phyloP scores from a whole-genome alignment of 1,140 invertebrate genomes.

The Bradynema listronoti region DNA sequence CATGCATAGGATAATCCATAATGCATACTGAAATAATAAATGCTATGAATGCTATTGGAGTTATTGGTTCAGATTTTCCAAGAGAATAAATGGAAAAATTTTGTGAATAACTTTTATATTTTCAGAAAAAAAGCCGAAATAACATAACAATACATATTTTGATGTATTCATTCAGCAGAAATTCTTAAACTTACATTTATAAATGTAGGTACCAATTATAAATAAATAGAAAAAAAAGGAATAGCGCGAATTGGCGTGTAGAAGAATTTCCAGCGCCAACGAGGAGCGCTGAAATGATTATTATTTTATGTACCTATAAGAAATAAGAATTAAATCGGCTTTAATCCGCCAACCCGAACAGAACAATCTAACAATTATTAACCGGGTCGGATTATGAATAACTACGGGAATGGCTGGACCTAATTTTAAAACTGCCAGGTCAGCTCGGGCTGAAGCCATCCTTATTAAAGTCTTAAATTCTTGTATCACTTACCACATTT shows the following conservation, averaged over 20 bases:
- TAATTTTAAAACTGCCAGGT: not conserved
- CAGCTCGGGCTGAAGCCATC: not conserved
- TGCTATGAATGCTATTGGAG: no score
- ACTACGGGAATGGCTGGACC: not conserved
- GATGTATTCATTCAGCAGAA: not conserved
- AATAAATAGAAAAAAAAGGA: conserved; percentile 19
- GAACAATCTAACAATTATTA: not conserved
- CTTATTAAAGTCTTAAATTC: not conserved
- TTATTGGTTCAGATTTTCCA: no score
- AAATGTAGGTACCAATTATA: conserved; percentile 26
- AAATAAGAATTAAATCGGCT: not conserved
- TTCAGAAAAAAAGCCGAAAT: no score
- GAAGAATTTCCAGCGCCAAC: conserved; percentile 28
- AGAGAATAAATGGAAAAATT: no score
- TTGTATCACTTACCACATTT: no score
- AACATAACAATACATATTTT: no score
- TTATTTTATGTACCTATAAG: not conserved
- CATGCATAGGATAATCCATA: conserved; percentile 16
- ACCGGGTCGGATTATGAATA: not conserved
- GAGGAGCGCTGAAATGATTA: conserved; percentile 30
- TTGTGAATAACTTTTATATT: no score
- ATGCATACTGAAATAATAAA: conserved; percentile 26
- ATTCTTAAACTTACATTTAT: conserved; percentile 23
- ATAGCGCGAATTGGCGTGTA: conserved; percentile 25
- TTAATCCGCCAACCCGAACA: not conserved